Conservation (phyloP, 37 sponge, comb jelly and placozoan genomes). For the Spongilla lacustris region DNA sequence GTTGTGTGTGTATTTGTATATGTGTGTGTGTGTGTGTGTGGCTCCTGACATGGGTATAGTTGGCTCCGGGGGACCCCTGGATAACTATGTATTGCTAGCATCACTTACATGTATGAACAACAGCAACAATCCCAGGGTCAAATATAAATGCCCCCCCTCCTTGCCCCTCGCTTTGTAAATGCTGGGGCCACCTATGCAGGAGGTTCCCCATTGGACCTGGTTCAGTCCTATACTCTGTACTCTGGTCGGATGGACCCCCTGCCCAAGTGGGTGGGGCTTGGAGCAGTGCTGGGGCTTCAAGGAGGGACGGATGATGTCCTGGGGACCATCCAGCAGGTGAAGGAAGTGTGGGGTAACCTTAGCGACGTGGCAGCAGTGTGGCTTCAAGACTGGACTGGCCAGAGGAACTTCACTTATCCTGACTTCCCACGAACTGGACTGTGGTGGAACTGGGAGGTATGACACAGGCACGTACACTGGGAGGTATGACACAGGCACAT, state of each 20-base stretch:
- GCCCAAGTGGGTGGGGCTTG: slow-evolving; percentile 71
- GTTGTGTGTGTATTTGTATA: too few species aligned
- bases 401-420: slow-evolving; percentile 57
- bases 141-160: too few species aligned
- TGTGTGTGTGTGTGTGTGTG: too few species aligned
- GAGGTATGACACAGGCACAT: too few species aligned
- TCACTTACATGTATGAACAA: too few species aligned
- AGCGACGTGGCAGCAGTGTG: slow-evolving; percentile 79
- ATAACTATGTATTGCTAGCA: too few species aligned
- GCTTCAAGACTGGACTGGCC: slow-evolving; percentile 92
- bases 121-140: too few species aligned
- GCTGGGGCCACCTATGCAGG: slow-evolving; percentile 30
- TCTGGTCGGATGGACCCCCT: slow-evolving; percentile 68
- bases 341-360: slow-evolving; percentile 27
- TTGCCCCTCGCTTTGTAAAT: too few species aligned
- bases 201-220: slow-evolving; percentile 37
- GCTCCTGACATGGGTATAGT: too few species aligned
- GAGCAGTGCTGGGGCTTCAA: slow-evolving; percentile 79
- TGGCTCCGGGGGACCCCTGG: too few species aligned
- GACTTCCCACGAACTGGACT: slow-evolving; percentile 73
- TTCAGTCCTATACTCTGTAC: slow-evolving; percentile 65
- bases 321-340: slow-evolving; percentile 25
- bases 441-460: slow-evolving; percentile 93
- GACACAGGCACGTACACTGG: background rate
- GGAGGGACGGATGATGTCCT: slow-evolving; percentile 69